Evolutionary conservation across 2,113 vertebrate species (phyloP).

Genomic region (Hemibagrus wyckioides): DNA sequence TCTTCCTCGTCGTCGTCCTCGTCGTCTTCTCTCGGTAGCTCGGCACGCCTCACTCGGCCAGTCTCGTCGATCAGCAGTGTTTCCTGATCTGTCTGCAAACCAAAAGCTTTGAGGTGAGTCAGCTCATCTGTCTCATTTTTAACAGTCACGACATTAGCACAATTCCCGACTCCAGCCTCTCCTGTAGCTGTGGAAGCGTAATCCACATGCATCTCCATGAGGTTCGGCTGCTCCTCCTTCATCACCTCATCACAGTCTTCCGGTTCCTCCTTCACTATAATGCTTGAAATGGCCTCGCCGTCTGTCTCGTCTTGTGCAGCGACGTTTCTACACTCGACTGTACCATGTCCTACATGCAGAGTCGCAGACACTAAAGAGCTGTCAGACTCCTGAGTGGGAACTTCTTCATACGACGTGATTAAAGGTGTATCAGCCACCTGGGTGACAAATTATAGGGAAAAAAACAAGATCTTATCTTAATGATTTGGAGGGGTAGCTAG

Average conservation of each 20-base stretch:
- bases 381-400: not conserved
- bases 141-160: not conserved
- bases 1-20: not conserved
- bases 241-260: not conserved
- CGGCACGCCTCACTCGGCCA: not conserved
- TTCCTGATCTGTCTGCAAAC: not conserved
- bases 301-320: not conserved
- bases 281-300: not conserved
- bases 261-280: slow-evolving; percentile 38
- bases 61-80: not conserved
- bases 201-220: slow-evolving; percentile 15
- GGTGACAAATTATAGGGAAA: not conserved
- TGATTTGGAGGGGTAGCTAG: too few relatives aligned
- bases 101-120: not conserved
- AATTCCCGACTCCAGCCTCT: not conserved
- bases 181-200: not conserved
- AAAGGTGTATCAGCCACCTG: not conserved
- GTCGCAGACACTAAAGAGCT: not conserved
- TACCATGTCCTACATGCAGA: not conserved
- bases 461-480: not conserved
- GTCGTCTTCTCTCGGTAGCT: not conserved
- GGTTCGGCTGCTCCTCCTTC: not conserved
- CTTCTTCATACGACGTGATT: not conserved
- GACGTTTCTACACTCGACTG: not conserved
- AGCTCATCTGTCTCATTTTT: not conserved